A percentile compares a stretch with the other conserved stretches of the same genome.
Evolutionary conservation across 2,113 vertebrate species (phyloP).

Genomic region (Bostrychus sinensis): DNA sequence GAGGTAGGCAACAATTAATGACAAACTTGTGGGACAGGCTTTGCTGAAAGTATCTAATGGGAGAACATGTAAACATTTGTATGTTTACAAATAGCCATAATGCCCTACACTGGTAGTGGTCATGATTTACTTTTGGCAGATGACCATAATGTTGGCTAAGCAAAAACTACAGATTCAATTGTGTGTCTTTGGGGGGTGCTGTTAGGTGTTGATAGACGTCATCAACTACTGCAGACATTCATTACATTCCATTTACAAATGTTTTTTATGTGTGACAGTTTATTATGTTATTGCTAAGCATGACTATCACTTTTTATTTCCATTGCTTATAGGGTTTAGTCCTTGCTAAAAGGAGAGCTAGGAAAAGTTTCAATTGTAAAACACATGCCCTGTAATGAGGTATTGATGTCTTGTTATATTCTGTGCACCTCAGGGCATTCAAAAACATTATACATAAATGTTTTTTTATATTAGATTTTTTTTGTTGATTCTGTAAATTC

Average conservation of each 20-base stretch:
- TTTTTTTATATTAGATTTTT: too few relatives aligned
- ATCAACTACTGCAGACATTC: slow-evolving; percentile 15
- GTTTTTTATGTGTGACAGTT: background rate
- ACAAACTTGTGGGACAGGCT: background rate
- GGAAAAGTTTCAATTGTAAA: slow-evolving; percentile 5
- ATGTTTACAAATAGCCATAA: slow-evolving; percentile 53
- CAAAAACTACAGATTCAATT: background rate
- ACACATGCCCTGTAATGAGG: slow-evolving; percentile 17
- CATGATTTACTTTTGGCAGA: slow-evolving; percentile 8
- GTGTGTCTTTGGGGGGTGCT: background rate
- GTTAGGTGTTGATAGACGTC: background rate
- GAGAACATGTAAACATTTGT: background rate
- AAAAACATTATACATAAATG: slow-evolving; percentile 30
- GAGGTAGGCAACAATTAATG: background rate
- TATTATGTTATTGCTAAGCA: too few relatives aligned
- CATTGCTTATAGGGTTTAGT: background rate
- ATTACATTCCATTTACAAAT: background rate
- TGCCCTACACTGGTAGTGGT: slow-evolving; percentile 18
- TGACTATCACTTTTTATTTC: too few relatives aligned
- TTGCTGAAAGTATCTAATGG: slow-evolving; percentile 4
- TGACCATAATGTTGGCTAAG: background rate
- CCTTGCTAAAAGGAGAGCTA: background rate
- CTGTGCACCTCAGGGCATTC: slow-evolving; percentile 42
- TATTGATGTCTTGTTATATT: slow-evolving; percentile 19
- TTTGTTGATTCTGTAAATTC: background rate